Evolutionary conservation across 2,797 vertebrate genomes (phyloP), one percentile per base, ranked within the genome.

Genomic region (Lutjanus campechanus): DNA sequence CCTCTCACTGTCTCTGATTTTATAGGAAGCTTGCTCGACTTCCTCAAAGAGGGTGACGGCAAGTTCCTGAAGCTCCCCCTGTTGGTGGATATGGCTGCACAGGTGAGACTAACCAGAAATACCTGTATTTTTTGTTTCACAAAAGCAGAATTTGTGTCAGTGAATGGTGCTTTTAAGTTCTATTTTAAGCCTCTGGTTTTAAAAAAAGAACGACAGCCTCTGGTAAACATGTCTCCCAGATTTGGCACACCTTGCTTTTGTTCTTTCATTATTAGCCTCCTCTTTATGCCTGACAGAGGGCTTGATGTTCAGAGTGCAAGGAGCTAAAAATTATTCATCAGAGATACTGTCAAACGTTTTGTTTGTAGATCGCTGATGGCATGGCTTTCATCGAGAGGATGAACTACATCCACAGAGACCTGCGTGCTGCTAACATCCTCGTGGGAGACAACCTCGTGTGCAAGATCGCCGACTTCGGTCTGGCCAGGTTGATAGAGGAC

Each of bases 341-440:
- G 64, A 84, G 46, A 51, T 1, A 66, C 60, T 82, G 73, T 88
- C 78, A 50, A 59, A 69, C 29, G 12, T 49, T 66, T 49, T 59
- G 53, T 79, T 85, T 89, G 67, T 89, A 94, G 98, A 98, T 98
- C 76, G 97, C 98, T 53, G 97, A 98, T 84, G 98, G 98, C 50
- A 99, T 99, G 98, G 98, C 98, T n/a, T 98, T 98, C 93, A 99
- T 99, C 88, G 98, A 99, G 95, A 96, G 97, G 95, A 99, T 98
- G 98, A 99, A 99, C 95, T 99, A 99, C 95, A 99, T 99, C 92
- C 98, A 99, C 92, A 95, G 98, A 92, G 98, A 99, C 88, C 96
- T 99, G 89, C 96, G 98, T 7, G 97, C 98, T 51, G 97, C 97
- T 82, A 99, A 99, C 91, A 98, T 99, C 82, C 96, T 98, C 40